phyloP scores from a whole-genome alignment of 2,888 invertebrate species.

The Gerris lacustris region DNA sequence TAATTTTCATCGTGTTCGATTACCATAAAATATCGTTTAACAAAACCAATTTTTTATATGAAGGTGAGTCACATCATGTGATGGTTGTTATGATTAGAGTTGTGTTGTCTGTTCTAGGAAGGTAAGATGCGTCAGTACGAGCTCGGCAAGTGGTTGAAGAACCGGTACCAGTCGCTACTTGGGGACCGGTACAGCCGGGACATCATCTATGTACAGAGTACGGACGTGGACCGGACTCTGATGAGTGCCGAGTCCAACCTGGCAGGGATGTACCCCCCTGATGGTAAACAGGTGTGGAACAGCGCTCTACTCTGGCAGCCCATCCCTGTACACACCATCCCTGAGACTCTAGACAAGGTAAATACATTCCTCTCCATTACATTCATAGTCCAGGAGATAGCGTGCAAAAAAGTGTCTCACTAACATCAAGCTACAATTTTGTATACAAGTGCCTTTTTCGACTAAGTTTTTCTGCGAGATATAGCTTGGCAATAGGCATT shows the following conservation, averaged over 20 bases:
- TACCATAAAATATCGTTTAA: too few species aligned
- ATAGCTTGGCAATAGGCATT: too few species aligned
- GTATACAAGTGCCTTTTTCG: too few species aligned
- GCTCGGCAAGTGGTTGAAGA: constrained; percentile 50
- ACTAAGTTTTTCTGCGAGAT: too few species aligned
- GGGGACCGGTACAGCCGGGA: constrained; percentile 46
- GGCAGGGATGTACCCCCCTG: constrained; percentile 59
- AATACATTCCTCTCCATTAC: background rate
- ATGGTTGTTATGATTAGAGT: too few species aligned
- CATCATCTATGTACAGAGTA: constrained; percentile 53
- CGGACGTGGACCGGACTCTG: constrained; percentile 60
- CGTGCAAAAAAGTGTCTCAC: too few species aligned
- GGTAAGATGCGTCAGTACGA: constrained; percentile 52
- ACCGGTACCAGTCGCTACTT: constrained; percentile 50
- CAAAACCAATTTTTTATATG: too few species aligned
- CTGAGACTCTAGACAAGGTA: constrained; percentile 50
- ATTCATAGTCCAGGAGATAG: background rate
- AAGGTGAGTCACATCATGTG: too few species aligned
- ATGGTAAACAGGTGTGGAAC: constrained; percentile 45
- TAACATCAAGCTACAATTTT: too few species aligned
- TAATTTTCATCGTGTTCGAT: too few species aligned
- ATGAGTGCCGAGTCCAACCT: constrained; percentile 57
- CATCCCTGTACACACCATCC: constrained; percentile 57
- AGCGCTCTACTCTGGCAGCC: constrained; percentile 59
- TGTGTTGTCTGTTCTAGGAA: constrained; percentile 38